These are phyloP conservation scores for Sinohyriopsis cumingii DNA, from an alignment of 2,888 invertebrate genomes.

Conservation along the genomic window DNA sequence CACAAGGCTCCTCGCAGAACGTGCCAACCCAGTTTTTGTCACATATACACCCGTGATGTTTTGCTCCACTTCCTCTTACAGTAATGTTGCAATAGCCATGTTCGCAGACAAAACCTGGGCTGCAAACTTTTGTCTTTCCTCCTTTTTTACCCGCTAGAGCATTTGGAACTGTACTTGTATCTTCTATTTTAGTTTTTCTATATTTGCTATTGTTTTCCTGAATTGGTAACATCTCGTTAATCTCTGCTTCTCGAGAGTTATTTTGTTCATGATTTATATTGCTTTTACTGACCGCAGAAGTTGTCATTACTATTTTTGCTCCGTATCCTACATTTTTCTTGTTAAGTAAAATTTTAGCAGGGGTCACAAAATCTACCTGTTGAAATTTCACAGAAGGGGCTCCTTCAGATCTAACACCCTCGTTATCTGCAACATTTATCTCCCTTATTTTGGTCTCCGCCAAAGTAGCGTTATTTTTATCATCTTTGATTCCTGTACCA, in stretches of 20 bases:
- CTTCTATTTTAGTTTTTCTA: constrained; percentile 26
- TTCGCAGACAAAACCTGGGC: constrained; percentile 31
- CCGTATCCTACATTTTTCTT: too few relatives aligned
- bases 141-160: neutral
- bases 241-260: neutral
- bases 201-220: constrained; percentile 17
- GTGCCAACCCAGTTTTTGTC: constrained; percentile 42
- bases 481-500: too few relatives aligned
- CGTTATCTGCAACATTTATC: too few relatives aligned
- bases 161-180: neutral
- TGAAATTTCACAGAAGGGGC: too few relatives aligned
- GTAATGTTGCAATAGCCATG: constrained; percentile 33
- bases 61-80: constrained; percentile 10
- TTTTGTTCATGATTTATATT: too few relatives aligned
- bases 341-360: too few relatives aligned
- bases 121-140: constrained; percentile 13
- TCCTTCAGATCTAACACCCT: too few relatives aligned
- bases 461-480: too few relatives aligned
- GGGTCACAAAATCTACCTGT: too few relatives aligned
- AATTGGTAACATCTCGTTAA: constrained; percentile 1
- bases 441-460: too few relatives aligned
- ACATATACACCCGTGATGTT: constrained; percentile 33
- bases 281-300: too few relatives aligned
- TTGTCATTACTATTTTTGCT: too few relatives aligned
- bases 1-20: constrained; percentile 37